Evolutionary conservation across 2,888 invertebrate species (phyloP), one percentile per base, ranked within the genome.

Genomic region (Epirrita christyi): DNA sequence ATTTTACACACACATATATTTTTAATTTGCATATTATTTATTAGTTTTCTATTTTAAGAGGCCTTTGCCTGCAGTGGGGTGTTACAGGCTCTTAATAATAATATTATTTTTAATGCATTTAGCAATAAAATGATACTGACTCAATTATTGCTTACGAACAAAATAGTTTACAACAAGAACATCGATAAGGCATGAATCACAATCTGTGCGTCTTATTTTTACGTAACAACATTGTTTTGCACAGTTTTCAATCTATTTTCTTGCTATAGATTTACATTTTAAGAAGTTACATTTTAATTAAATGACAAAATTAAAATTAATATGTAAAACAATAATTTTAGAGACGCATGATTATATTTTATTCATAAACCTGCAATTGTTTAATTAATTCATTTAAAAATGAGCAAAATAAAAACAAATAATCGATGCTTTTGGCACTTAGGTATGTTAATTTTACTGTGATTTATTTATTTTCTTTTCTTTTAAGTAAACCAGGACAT

Each of bases 101-200:
- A 21, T 21, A 40, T 28, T 13, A 27, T 14, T 47, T 15, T 36
- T 15, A 8, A 49, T 50, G 66, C 46, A 55, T 61, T 56, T 63
- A 59, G 56, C 64, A 67, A 62, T 70, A 70, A 59, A 71, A 65
- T 61, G 61, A 64, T 62, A 65, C 45, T 28, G 37, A 21, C 65
- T 67, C 66, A 67, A 36, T 67, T 55, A 62, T 67, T 69, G 70
- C 66, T 66, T 66, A 68, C 48, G 59, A 76, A 73, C 68, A 69
- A 66, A 76, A 73, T 61, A 71, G 51, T 66, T 68, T 71, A 78
- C 77, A 78, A 63, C 68, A 60, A 80, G 73, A 77, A 83, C 83
- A 83, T 71, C 79, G 66, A 82, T 83, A 83, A 83, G 83, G 83
- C 83, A 83, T 74, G 74, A 80, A 76, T 82, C 82, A 82, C 83